phyloP scores from a whole-genome alignment of 92 coral and sea anemone species.

The Plumapathes pennacea region DNA sequence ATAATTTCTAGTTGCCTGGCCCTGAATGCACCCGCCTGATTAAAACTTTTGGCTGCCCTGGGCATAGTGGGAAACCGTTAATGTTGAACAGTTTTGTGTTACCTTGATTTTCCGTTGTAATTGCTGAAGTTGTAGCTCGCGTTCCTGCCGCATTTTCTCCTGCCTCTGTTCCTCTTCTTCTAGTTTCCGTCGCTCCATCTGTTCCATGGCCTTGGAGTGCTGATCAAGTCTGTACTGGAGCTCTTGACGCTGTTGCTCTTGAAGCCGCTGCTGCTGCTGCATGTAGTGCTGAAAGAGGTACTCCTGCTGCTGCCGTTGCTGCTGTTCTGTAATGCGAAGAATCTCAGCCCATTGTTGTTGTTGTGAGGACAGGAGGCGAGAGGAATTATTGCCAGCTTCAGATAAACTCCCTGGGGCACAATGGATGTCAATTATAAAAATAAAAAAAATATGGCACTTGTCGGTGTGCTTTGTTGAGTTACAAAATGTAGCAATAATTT shows the following conservation, averaged over 20 bases:
- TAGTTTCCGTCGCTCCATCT: constrained; percentile 23
- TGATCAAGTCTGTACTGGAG: constrained; percentile 57
- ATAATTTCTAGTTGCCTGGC: no score
- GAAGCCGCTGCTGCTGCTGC: constrained; percentile 45
- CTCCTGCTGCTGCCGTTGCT: constrained; percentile 54
- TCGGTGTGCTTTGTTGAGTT: no score
- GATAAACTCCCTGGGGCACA: constrained; percentile 62
- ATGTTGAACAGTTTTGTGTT: no score
- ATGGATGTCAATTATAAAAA: constrained; percentile 67
- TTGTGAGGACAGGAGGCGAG: constrained; percentile 67
- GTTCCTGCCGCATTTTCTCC: constrained; percentile 47
- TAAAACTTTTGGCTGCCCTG: no score
- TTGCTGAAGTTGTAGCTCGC: constrained; percentile 34
- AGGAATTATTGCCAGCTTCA: constrained; percentile 49
- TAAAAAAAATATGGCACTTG: no score
- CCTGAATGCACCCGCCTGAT: no score
- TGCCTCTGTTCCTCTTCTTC: constrained; percentile 39
- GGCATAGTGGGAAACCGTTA: no score
- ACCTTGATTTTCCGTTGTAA: constrained; percentile 68
- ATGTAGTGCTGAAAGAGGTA: constrained; percentile 40
- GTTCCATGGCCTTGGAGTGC: constrained; percentile 42
- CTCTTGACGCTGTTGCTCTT: constrained; percentile 61
- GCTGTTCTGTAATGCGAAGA: constrained; percentile 71
- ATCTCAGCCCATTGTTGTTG: constrained; percentile 75
- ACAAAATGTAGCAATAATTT: not conserved